phyloP scores from a whole-genome alignment of 2,888 invertebrate genomes.

The Ectobius pallidus region DNA sequence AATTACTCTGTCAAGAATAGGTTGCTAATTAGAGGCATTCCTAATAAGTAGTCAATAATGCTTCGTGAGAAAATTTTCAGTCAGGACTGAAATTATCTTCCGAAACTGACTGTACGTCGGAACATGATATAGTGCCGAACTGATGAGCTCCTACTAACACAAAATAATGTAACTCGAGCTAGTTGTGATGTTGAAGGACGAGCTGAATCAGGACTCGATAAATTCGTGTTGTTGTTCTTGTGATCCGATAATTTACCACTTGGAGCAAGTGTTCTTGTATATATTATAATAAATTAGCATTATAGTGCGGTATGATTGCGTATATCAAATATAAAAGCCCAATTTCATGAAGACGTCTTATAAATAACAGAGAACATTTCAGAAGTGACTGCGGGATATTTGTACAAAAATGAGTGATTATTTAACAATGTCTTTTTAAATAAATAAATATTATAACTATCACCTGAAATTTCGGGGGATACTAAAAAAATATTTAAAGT shows the following conservation, averaged over 20 bases:
- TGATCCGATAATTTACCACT: background rate
- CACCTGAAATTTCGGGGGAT: slow-evolving; percentile 12
- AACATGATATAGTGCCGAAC: no score
- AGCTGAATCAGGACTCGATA: no score
- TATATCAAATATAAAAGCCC: background rate
- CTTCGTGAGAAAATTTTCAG: no score
- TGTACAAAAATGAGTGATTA: slow-evolving; percentile 35
- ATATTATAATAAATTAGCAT: slow-evolving; percentile 13
- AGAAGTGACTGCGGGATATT: slow-evolving; percentile 30
- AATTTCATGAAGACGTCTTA: slow-evolving; percentile 21
- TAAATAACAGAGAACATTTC: slow-evolving; percentile 20
- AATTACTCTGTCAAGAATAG: no score
- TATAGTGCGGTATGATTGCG: background rate
- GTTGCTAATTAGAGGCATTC: no score
- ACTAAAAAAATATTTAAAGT: slow-evolving; percentile 33
- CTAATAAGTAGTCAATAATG: no score
- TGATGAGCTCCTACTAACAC: no score
- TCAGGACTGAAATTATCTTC: no score
- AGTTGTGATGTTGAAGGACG: no score
- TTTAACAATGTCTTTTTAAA: slow-evolving; percentile 31
- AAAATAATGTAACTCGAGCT: no score
- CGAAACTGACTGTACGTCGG: no score
- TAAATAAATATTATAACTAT: slow-evolving; percentile 27
- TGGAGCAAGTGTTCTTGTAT: slow-evolving; percentile 7
- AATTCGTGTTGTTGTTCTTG: background rate